Conservation (phyloP, 2,113 vertebrate genomes). For the Hemiprocne comata region DNA sequence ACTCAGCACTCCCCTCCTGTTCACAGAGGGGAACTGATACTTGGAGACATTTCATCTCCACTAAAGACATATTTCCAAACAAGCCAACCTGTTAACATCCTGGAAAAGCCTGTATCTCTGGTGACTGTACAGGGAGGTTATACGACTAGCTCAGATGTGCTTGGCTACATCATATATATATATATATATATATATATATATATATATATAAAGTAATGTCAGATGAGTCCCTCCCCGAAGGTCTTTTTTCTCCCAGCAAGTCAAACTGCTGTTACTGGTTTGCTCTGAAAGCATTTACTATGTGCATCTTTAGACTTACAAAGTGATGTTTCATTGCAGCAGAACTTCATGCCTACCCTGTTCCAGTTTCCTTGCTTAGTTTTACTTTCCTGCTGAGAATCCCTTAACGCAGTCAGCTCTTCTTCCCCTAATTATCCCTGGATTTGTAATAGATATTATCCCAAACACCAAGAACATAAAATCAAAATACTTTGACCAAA, state of each 20-base stretch:
- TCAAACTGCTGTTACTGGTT: not conserved
- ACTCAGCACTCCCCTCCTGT: not conserved
- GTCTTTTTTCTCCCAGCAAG: not conserved
- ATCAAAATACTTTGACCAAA: slow-evolving; percentile 29
- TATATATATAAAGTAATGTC: not conserved
- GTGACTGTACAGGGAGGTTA: not conserved
- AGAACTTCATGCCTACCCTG: not conserved
- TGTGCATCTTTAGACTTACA: not conserved
- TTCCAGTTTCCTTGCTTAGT: not conserved
- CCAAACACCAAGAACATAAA: not conserved
- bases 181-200: no score
- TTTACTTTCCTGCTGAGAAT: slow-evolving; percentile 6
- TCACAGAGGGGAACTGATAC: not conserved
- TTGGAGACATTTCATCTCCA: not conserved
- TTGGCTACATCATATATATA: not conserved
- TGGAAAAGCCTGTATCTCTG: not conserved
- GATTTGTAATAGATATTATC: slow-evolving; percentile 19
- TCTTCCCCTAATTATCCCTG: not conserved
- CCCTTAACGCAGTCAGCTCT: not conserved
- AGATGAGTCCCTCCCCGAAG: not conserved
- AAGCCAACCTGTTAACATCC: not conserved
- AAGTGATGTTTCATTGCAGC: not conserved
- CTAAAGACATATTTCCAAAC: not conserved
- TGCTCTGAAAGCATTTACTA: not conserved
- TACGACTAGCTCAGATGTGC: not conserved